These are phyloP conservation scores for Silvanus unidentatus DNA, from an alignment of 2,888 invertebrate genomes.

Conservation along the genomic window DNA sequence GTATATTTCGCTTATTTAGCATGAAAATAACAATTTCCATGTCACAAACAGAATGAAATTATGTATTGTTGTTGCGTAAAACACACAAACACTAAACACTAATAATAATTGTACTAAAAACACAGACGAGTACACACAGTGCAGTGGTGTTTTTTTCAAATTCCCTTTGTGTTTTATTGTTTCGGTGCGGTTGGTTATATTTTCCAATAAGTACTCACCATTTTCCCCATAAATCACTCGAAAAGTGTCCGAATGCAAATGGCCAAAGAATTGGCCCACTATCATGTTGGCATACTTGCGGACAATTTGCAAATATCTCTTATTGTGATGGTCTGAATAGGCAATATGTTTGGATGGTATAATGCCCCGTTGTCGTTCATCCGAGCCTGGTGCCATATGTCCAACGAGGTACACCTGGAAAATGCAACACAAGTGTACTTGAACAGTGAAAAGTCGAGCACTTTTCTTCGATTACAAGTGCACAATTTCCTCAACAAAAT, in stretches of 20 bases:
- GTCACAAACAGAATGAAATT: too few species aligned
- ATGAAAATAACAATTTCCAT: too few species aligned
- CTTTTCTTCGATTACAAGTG: too few species aligned
- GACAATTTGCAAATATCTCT: constrained; percentile 68
- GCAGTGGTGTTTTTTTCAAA: too few species aligned
- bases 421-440: constrained; percentile 14
- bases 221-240: constrained; percentile 73
- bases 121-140: not conserved
- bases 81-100: too few species aligned
- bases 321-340: constrained; percentile 70
- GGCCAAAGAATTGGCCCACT: constrained; percentile 88
- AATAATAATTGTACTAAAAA: too few species aligned
- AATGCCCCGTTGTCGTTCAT: constrained; percentile 69
- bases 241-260: constrained; percentile 87
- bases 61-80: too few species aligned
- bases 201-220: too few species aligned
- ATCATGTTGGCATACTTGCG: constrained; percentile 73
- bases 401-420: constrained; percentile 83
- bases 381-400: constrained; percentile 84
- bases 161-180: too few species aligned
- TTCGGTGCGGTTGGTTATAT: too few species aligned
- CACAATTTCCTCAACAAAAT: too few species aligned
- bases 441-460: not conserved
- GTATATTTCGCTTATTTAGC: too few species aligned
- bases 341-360: constrained; percentile 51